Evolutionary conservation across 2,113 vertebrate species (phyloP), one percentile per base, ranked within the genome.

Genomic region (Camarhynchus parvulus): DNA sequence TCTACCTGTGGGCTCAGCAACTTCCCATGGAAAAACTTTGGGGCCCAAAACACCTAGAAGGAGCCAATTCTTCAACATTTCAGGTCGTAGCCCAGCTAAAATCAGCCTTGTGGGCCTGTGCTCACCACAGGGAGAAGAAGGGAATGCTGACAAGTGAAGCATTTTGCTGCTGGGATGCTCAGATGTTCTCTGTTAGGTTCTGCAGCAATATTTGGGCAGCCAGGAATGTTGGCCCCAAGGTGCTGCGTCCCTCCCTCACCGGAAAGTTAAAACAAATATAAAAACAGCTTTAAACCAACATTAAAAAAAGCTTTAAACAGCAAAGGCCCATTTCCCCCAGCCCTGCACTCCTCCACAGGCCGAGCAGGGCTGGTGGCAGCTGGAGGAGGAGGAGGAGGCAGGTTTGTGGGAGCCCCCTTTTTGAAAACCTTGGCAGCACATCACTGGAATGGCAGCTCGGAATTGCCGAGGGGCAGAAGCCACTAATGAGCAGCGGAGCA

Each of bases 381-480:
- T 77, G 83, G 35, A 81, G 68, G 90, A 81, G 68, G 61, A 90
- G 41, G 61, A 90, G 41, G 72, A 59, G 50, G 90, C 16, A 59
- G 80, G 66, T 92, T 92, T 81, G 91, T 89, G 92, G 76, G 52
- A 94, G 44, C 56, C 56, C 80, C 89, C 89, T 52, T 81, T 81
- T 87, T 78, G n/a, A 75, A 92, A 96, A 78, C 44, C 76, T 89
- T 92, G 95, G 95, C 95, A 96, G 76, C 42, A 95, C 94, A 90
- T 90, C 79, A 77, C 83, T 94, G 79, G 67, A 62, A 88, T 37
- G 12, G 3, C 20, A 7, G 72, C 70, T 78, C 13, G 63, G 69
- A 76, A 76, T 42, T 30, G 87, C 82, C 5, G 10, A 88, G 66
- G 74, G 85, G 67, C 9, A 23, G 94, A 92, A 93, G 70, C 88